A percentile compares a stretch with the other conserved stretches of the same genome.
Conservation (phyloP, 2,113 vertebrate genomes). For the Malaclemys terrapin region DNA sequence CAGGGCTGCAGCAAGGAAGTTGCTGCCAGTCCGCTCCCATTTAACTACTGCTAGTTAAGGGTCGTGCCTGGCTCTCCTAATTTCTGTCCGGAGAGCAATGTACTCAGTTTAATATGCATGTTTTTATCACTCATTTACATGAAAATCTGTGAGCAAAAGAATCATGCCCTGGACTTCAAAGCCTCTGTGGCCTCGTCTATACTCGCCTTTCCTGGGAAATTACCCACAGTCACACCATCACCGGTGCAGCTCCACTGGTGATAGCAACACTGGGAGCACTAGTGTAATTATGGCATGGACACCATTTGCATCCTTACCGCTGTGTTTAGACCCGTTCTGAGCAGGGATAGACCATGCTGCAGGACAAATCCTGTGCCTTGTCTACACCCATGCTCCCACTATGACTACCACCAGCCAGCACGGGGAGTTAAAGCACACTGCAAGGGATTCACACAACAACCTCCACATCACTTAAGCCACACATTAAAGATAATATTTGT, state of each 20-base stretch:
- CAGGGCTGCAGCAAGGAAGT: rapidly evolving
- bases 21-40: rapidly evolving
- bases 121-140: not conserved
- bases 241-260: too few species aligned
- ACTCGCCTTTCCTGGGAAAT: not conserved
- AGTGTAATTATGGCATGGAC: not conserved
- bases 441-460: not conserved
- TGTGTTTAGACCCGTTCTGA: not conserved
- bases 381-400: not conserved
- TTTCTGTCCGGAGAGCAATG: not conserved
- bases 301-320: not conserved
- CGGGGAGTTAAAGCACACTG: not conserved
- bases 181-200: not conserved
- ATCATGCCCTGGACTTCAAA: not conserved
- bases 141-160: not conserved
- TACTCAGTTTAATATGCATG: not conserved
- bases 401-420: not conserved
- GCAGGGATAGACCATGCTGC: not conserved
- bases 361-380: not conserved
- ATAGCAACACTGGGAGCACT: not conserved
- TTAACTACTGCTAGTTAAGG: rapidly evolving
- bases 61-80: not conserved
- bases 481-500: not conserved
- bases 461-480: not conserved
- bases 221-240: not conserved